Conservation (phyloP, 2,797 vertebrate genomes). For the Spea hammondii region DNA sequence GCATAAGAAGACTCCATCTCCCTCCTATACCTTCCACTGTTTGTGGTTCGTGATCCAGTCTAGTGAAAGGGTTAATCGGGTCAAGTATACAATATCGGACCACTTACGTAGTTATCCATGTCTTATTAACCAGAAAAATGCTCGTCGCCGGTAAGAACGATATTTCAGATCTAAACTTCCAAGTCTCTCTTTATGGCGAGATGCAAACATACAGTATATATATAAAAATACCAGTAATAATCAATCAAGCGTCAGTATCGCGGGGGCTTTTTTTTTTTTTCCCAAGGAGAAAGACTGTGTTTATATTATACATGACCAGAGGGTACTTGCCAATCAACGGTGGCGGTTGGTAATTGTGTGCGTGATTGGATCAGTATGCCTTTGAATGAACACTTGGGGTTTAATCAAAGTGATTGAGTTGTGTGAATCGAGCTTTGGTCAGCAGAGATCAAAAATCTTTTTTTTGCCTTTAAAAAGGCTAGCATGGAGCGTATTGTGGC, state of each 20-base stretch:
- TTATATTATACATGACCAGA: constrained; percentile 29
- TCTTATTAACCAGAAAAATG: too few species aligned
- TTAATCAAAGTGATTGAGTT: constrained; percentile 51
- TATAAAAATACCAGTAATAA: constrained; percentile 1
- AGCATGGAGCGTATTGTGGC: constrained; percentile 36
- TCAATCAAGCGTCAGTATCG: neutral
- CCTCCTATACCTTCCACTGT: too few species aligned
- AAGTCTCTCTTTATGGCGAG: neutral
- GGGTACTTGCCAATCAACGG: constrained; percentile 28
- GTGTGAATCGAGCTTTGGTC: constrained; percentile 36
- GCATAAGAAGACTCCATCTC: too few species aligned
- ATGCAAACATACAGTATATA: neutral
- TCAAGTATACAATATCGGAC: too few species aligned
- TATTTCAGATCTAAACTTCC: neutral
- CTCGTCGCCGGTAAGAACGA: too few species aligned
- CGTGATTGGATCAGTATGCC: constrained; percentile 46
- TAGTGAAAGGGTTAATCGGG: too few species aligned
- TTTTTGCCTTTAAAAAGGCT: constrained; percentile 13
- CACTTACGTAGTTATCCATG: too few species aligned
- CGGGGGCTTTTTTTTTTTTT: constrained; percentile 6
- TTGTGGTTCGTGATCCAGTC: too few species aligned
- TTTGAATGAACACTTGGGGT: constrained; percentile 44
- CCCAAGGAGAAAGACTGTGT: constrained; percentile 22
- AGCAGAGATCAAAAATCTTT: constrained; percentile 41
- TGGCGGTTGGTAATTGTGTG: constrained; percentile 39